A percentile compares a stretch with the other conserved stretches of the same genome.
Conservation (phyloP, 2,888 invertebrate genomes). For the Philhelius pedissequus region DNA sequence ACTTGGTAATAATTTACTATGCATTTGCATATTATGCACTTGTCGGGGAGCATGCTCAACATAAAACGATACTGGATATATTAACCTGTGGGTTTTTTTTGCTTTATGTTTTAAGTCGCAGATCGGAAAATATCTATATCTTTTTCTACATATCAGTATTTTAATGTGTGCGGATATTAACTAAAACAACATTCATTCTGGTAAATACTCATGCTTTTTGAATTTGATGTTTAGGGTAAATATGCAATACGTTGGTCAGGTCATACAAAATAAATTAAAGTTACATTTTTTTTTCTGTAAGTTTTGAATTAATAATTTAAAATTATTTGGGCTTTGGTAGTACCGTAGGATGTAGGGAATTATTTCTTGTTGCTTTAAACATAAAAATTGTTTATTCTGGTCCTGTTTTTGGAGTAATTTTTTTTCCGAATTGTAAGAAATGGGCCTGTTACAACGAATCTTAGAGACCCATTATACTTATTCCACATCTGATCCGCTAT, state of each 20-base stretch:
- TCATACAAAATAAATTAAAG: no score
- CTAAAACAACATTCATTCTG: constrained; percentile 51
- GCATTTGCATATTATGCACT: constrained; percentile 22
- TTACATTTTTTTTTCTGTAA: no score
- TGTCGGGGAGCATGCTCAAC: constrained; percentile 9
- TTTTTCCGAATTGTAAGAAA: no score
- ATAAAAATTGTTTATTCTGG: no score
- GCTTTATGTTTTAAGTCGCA: background rate
- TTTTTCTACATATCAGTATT: background rate
- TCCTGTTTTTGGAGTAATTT: no score
- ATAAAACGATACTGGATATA: background rate
- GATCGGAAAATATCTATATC: background rate
- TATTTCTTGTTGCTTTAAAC: no score
- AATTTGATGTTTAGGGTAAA: background rate
- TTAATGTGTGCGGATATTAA: constrained; percentile 23
- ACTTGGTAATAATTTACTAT: constrained; percentile 11
- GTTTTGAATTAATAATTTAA: no score
- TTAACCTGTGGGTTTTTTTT: background rate
- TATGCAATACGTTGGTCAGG: background rate
- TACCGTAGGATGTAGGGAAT: no score
- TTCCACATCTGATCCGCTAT: no score
- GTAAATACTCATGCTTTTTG: constrained; percentile 45
- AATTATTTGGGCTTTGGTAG: no score
- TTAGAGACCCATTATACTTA: no score
- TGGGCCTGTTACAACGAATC: no score